These are phyloP conservation scores for Gopherus flavomarginatus DNA, from an alignment of 2,113 vertebrate genomes.

Conservation along the genomic window DNA sequence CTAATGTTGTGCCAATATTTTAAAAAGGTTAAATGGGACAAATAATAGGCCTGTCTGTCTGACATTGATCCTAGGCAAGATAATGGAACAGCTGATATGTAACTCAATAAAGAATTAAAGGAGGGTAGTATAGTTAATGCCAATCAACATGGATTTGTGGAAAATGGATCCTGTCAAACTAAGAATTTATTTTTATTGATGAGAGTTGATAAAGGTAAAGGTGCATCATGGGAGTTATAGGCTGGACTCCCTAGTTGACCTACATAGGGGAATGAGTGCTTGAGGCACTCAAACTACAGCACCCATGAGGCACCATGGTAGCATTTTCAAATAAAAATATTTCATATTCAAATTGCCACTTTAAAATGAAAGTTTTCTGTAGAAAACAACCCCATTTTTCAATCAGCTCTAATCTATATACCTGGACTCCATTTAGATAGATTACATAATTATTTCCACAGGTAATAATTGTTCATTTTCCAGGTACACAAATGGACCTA, in stretches of 20 bases:
- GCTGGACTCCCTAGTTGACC: too few species aligned
- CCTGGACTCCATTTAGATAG: accelerated
- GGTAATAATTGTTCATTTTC: accelerated
- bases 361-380: background rate
- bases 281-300: background rate
- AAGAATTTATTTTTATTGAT: background rate
- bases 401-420: background rate
- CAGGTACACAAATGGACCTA: background rate
- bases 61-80: background rate
- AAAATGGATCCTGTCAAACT: background rate
- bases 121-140: background rate
- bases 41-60: background rate
- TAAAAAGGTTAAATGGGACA: background rate
- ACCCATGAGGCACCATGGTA: background rate
- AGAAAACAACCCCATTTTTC: accelerated
- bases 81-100: background rate
- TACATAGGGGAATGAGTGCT: background rate
- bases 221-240: background rate
- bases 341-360: background rate
- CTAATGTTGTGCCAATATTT: background rate
- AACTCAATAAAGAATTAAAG: background rate
- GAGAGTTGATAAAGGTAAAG: background rate
- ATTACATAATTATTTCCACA: accelerated
- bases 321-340: background rate
- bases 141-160: background rate